A percentile compares a stretch with the other conserved stretches of the same genome.
These are phyloP conservation scores for Drosophila paranaensis DNA, from an alignment of 2,888 invertebrate genomes.

Conservation along the genomic window DNA sequence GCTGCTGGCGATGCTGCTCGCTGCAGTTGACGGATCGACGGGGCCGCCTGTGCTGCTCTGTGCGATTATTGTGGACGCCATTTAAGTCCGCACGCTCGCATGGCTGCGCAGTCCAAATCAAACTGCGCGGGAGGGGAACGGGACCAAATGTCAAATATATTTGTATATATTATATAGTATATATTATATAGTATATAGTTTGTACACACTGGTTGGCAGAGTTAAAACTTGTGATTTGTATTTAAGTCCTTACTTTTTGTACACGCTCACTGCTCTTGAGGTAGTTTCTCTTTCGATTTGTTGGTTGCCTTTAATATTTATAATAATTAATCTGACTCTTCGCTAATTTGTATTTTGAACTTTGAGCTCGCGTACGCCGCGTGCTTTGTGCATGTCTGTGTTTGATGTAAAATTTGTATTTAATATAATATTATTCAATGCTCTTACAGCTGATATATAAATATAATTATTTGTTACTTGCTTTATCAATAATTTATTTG, in stretches of 20 bases:
- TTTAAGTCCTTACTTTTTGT: conserved; percentile 43
- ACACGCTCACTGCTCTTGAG: conserved; percentile 66
- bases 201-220: conserved; percentile 10
- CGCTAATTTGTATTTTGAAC: conserved; percentile 30
- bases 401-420: conserved; percentile 47
- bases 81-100: conserved; percentile 82
- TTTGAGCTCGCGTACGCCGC: conserved; percentile 65
- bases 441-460: conserved; percentile 45
- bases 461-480: conserved; percentile 42
- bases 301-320: too few relatives aligned
- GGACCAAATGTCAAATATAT: conserved; percentile 7
- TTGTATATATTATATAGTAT: conserved; percentile 18
- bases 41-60: conserved; percentile 82
- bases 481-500: conserved; percentile 23
- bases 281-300: conserved; percentile 66
- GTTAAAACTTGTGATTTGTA: conserved; percentile 21
- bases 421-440: conserved; percentile 26
- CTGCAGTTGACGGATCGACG: conserved; percentile 77
- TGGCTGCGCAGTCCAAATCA: conserved; percentile 75
- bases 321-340: too few relatives aligned
- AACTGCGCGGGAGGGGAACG: conserved; percentile 34
- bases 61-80: conserved; percentile 85
- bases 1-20: conserved; percentile 56
- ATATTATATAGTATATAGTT: neutral
- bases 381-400: conserved; percentile 38